phyloP scores from a whole-genome alignment of 1,140 invertebrate genomes.

The Belonocnema kinseyi region DNA sequence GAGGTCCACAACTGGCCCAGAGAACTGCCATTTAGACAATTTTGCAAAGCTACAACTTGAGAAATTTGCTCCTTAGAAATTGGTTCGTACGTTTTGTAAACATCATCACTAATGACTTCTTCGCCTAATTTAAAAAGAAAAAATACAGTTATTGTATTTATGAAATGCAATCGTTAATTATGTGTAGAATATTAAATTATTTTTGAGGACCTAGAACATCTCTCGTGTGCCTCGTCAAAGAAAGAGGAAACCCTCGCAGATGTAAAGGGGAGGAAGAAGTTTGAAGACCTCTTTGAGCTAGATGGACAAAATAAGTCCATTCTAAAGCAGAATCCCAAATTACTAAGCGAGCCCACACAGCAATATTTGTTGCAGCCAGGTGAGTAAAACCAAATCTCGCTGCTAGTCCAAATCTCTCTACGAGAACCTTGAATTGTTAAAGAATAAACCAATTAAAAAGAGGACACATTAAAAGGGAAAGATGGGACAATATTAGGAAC shows the following conservation, averaged over 20 bases:
- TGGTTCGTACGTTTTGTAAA: slow-evolving; percentile 49
- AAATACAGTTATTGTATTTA: background rate
- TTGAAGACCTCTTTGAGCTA: slow-evolving; percentile 66
- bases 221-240: slow-evolving; percentile 63
- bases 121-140: background rate
- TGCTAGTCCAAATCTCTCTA: slow-evolving; percentile 76
- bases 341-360: slow-evolving; percentile 79
- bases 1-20: slow-evolving; percentile 79
- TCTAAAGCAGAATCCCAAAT: slow-evolving; percentile 79
- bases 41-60: slow-evolving; percentile 77
- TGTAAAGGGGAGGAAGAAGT: slow-evolving; percentile 69
- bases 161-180: too few species aligned
- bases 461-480: background rate
- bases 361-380: slow-evolving; percentile 79
- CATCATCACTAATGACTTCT: background rate
- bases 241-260: slow-evolving; percentile 71
- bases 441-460: background rate
- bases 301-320: slow-evolving; percentile 76
- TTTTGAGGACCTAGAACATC: slow-evolving; percentile 53
- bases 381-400: slow-evolving; percentile 80
- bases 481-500: too few species aligned
- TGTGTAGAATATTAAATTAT: too few species aligned
- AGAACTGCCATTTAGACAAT: slow-evolving; percentile 79
- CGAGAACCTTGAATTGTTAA: slow-evolving; percentile 72
- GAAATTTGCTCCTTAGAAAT: slow-evolving; percentile 73